phyloP scores from a whole-genome alignment of 2,113 vertebrate genomes.

The Scomber japonicus region DNA sequence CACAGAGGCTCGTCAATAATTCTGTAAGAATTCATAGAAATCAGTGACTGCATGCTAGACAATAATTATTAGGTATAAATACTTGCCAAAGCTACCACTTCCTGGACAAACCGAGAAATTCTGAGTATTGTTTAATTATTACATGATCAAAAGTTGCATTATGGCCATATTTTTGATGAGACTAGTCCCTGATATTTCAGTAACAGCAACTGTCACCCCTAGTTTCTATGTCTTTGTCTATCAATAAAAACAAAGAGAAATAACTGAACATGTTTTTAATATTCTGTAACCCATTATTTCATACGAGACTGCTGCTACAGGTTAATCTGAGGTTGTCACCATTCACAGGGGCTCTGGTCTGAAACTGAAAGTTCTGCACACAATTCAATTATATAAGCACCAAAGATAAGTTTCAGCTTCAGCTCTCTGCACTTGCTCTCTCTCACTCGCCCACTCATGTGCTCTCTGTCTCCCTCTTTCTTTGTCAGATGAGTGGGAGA shows the following conservation, averaged over 20 bases:
- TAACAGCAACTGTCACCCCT: not conserved
- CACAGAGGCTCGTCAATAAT: conserved; percentile 1
- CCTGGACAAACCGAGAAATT: not conserved
- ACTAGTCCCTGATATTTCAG: not conserved
- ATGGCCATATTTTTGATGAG: not conserved
- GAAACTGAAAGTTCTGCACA: not conserved
- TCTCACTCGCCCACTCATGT: conserved; percentile 32
- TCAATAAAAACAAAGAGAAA: too few relatives aligned
- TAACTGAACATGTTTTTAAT: not conserved
- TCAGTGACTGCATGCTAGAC: not conserved
- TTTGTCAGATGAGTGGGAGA: conserved; percentile 34
- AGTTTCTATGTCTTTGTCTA: not conserved
- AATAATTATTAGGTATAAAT: not conserved
- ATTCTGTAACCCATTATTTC: not conserved
- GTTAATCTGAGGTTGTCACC: conserved; percentile 16
- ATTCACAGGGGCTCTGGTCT: conserved; percentile 26
- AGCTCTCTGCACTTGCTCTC: conserved; percentile 7
- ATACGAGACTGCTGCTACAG: not conserved
- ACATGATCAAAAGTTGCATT: not conserved
- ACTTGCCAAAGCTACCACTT: not conserved
- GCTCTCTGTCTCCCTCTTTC: not conserved
- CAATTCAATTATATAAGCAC: conserved; percentile 18
- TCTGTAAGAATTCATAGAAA: conserved; percentile 11
- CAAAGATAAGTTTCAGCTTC: conserved; percentile 22
- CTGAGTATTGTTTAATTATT: not conserved